Base-by-base conservation (phyloP, 1,140 invertebrate species). In the Trachymyrmex septentrionalis region DNA sequence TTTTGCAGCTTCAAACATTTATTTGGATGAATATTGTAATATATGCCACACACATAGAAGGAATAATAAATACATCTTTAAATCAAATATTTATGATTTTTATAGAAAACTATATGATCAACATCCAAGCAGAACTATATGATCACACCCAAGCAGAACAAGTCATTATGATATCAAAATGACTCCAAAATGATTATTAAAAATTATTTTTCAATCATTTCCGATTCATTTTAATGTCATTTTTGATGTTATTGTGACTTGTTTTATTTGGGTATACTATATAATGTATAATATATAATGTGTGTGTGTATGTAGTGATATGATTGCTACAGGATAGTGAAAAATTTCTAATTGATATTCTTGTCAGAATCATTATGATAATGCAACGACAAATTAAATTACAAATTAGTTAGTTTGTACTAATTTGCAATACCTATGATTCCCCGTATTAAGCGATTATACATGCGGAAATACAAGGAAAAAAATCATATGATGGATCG, bases 361-460 rank as follows among this genome's bases (percentile, higher is more conserved):
- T 27, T 1, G 6, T 14, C 6, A 34, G 0, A 12, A 71, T 4
- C 30, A 38, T 16, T n/a, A 30, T 53, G 14, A 27, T 72, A 48
- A 82, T 48, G 53, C 44, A 5, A 14, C 16, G 7, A 0, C 0
- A 48, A 72, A 72, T 82, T 82, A 72, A 82, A 82, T 81, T 81
- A 72, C 53, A 82, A 19, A 59, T 59, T 48, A 72, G n/a, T 67
- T 80, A 69, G 21, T 48, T 82, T 27, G 24, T 82, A 73, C 12
- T 73, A 44, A 59, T 81, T 71, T 72, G 24, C 34, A 72, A 80
- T 66, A 27, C 2, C 21, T 63, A 48, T 2, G 12, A 27, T 82
- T 82, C 38, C 16, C 0, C 24, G 67, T 59, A 82, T 30, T 59
- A 34, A 38, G 19, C 44, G 3, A 59, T 82, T 61, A 72, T 72